Percentiles rank a stretch among this genome's conserved stretches.
Evolutionary conservation across 64 coral and sea anemone species (phyloP).

Genomic region (Hydrozoanthus tunicans): DNA sequence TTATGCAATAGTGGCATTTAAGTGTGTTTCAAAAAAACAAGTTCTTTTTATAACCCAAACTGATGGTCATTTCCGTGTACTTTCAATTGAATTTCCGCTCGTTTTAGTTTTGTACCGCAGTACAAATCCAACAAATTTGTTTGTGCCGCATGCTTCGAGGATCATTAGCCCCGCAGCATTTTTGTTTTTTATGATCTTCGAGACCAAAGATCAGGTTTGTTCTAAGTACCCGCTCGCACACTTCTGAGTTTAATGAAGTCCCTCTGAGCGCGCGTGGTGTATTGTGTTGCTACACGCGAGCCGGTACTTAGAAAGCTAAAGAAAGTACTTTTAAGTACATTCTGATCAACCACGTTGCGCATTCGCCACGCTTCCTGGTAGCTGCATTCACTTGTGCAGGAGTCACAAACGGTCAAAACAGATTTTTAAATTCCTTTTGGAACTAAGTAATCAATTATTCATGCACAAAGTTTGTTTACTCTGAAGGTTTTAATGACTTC

Average conservation of each 20-base stretch:
- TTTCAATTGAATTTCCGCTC: constrained; percentile 49
- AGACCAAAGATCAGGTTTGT: constrained; percentile 57
- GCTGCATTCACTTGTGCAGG: constrained; percentile 40
- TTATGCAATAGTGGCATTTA: constrained; percentile 22
- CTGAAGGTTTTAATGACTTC: neutral
- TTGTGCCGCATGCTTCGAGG: constrained; percentile 32
- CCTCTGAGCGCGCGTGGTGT: constrained; percentile 27
- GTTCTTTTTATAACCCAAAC: constrained; percentile 3
- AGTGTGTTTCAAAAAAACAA: constrained; percentile 19
- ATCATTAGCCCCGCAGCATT: constrained; percentile 28
- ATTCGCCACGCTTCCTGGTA: constrained; percentile 51
- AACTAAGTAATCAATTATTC: constrained; percentile 48
- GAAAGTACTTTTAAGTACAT: constrained; percentile 56
- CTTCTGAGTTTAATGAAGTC: constrained; percentile 55
- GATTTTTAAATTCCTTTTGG: constrained; percentile 31
- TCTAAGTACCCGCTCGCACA: constrained; percentile 30
- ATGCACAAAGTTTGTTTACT: constrained; percentile 32
- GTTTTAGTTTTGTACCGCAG: neutral
- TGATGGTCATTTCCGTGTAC: constrained; percentile 53
- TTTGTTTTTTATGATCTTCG: constrained; percentile 39
- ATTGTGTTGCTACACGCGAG: constrained; percentile 47
- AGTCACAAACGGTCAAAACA: constrained; percentile 53
- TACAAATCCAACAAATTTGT: constrained; percentile 13
- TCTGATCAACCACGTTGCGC: constrained; percentile 43
- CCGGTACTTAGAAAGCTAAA: constrained; percentile 5